Evolutionary conservation across 1,140 invertebrate species (phyloP).

Genomic region (Meloidogyne chitwoodi): DNA sequence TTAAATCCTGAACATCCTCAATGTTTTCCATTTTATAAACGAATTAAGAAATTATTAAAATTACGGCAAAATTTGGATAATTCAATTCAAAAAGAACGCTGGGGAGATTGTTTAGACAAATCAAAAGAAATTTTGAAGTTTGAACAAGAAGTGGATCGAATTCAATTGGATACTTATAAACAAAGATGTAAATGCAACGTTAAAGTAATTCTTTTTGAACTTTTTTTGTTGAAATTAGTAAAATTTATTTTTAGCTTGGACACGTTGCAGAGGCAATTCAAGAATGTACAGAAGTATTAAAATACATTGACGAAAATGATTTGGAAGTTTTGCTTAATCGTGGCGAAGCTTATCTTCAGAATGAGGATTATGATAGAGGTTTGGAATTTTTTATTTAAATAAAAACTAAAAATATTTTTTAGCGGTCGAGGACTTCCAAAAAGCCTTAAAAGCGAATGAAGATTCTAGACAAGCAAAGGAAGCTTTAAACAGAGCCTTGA

Average conservation of each 20-base stretch:
- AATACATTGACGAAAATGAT: conserved; percentile 71
- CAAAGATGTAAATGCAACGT: conserved; percentile 61
- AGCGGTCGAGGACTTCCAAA: conserved; percentile 81
- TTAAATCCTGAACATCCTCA: conserved; percentile 93
- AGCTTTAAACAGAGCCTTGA: conserved; percentile 81
- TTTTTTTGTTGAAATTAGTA: background rate
- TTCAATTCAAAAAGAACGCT: conserved; percentile 70
- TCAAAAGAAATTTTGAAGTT: conserved; percentile 69
- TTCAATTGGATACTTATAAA: conserved; percentile 72
- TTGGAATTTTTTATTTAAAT: conserved; percentile 18
- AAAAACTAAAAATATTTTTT: conserved; percentile 42
- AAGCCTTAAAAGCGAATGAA: conserved; percentile 79
- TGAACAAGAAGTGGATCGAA: conserved; percentile 71
- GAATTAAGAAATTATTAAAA: conserved; percentile 90
- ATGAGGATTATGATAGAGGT: conserved; percentile 89
- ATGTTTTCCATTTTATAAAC: conserved; percentile 94
- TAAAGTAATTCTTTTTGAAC: conserved; percentile 53
- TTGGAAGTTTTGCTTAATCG: conserved; percentile 78
- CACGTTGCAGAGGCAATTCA: conserved; percentile 68
- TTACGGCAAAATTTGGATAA: conserved; percentile 73
- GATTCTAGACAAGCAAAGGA: conserved; percentile 78
- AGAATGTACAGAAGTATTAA: conserved; percentile 76
- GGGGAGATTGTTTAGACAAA: conserved; percentile 72
- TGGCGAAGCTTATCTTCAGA: conserved; percentile 82
- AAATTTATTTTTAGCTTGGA: conserved; percentile 64